Evolutionary conservation across 2,797 vertebrate genomes (phyloP), one percentile per base, ranked within the genome.

Genomic region (Eleutherodactylus coqui): DNA sequence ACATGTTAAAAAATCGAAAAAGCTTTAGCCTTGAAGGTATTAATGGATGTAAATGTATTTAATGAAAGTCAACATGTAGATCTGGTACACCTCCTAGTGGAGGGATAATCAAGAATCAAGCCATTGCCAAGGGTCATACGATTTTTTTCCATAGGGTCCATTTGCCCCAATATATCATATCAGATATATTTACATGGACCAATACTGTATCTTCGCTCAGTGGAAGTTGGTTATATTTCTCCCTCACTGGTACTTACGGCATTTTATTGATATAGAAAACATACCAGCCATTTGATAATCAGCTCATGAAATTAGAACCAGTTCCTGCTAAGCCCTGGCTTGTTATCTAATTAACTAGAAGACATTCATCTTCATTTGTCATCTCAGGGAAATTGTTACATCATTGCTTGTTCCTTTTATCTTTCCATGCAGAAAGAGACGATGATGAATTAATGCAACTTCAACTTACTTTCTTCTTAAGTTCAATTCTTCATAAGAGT

Each of bases 341-440:
- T 73, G 80, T 82, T 82, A 41, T 55, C 49, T 73, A 82, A 82
- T 82, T 82, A 72, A 82, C 47, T 19, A 82, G 67, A n/a, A 82
- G 49, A 43, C 80, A 82, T 82, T 82, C 67, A 73, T 82, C 80
- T 82, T 73, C 80, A 82, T 82, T 82, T 82, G 80, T 73, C 80
- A 72, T 73, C 67, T 38, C 34, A 58, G 36, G 80, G 67, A 82
- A 82, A 82, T 82, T 82, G 80, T 70, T 82, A 73, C 80, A 82
- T 82, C 64, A 73, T 73, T 73, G 41, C 49, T 58, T 29, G 34
- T 34, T 47, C 80, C 80, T 82, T 82, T 82, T 73, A 82, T 82
- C 80, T 73, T 62, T 75, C 32, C 47, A 58, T 36, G 64, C 32
- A 70, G 64, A 45, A 82, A 41, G n/a, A 41, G 67, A 82, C 67